phyloP scores from a whole-genome alignment of 2,888 invertebrate genomes.

The Zaprionus bogoriensis region DNA sequence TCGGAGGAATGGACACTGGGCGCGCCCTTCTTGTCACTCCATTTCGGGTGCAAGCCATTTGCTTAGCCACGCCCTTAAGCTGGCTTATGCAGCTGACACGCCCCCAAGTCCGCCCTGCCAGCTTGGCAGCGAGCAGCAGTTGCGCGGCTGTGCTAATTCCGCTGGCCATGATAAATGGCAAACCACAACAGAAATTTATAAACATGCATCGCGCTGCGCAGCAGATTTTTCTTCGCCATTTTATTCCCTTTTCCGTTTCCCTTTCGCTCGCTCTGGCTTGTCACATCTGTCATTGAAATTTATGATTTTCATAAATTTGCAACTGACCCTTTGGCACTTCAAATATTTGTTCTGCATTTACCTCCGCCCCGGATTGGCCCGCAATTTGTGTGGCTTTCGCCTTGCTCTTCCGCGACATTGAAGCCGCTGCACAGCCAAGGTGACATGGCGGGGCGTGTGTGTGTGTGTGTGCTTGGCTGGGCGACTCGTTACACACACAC shows the following conservation, averaged over 20 bases:
- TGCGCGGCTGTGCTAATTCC: conserved; percentile 48
- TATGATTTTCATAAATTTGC: conserved; percentile 50
- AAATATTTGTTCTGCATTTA: conserved; percentile 35
- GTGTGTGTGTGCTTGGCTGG: not conserved
- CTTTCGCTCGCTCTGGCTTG: not conserved
- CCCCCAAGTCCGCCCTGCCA: conserved; percentile 27
- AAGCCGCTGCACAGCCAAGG: conserved; percentile 42
- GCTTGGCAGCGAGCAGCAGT: conserved; percentile 18
- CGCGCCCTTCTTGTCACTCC: conserved; percentile 43
- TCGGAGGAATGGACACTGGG: not conserved
- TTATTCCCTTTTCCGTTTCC: not conserved
- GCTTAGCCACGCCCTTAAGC: conserved; percentile 41
- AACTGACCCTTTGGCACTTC: conserved; percentile 52
- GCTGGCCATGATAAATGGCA: conserved; percentile 63
- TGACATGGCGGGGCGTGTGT: conserved; percentile 8
- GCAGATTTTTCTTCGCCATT: conserved; percentile 8
- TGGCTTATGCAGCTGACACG: conserved; percentile 24
- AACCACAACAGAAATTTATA: conserved; percentile 50
- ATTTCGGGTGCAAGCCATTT: conserved; percentile 49
- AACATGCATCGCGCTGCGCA: no score
- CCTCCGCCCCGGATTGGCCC: conserved; percentile 1
- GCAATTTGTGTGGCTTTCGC: conserved; percentile 12
- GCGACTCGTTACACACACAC: conserved; percentile 13
- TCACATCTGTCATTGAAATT: conserved; percentile 49
- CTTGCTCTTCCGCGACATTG: conserved; percentile 41